Base-by-base conservation (phyloP, 1,140 invertebrate species). In the Caenorhabditis latens region DNA sequence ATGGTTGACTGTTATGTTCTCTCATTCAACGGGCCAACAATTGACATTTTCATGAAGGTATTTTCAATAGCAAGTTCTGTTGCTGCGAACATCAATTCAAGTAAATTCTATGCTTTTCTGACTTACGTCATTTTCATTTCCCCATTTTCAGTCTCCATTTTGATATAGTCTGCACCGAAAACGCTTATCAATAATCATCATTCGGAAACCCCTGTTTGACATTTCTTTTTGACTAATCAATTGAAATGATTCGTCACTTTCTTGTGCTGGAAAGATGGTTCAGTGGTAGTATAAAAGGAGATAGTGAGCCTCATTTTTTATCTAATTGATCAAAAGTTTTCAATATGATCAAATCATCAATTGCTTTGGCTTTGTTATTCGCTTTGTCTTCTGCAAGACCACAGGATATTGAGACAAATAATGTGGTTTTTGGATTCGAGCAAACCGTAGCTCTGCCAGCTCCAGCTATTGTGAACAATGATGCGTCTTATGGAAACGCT, bases 221-320 rank as follows among this genome's bases (percentile, higher is more conserved):
- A 79, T 79, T 79, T 79, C n/a, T 6, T 46, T 50, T 24, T 79
- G 71, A 79, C 71, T 79, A 79, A 79, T 48, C 43, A 79, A 79
- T 42, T n/a, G 9, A 50, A 6, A 19, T 7, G 42, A 71, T 71
- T 79, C 46, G 71, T 79, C 71, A 79, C 32, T 79, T 79, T 79
- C 19, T 40, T 79, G 42, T 7, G 21, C 14, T 9, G 7, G 53
- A 79, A 53, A 11, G 43, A 24, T 42, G 5, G 2, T 19, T 5
- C 40, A 6, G 46, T 50, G 6, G 32, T 32, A 11, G 46, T 79
- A 79, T 79, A 79, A 24, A 79, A 50, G 53, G 46, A 13, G n/a
- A 50, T 21, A 48, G 43, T 5, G 4, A 79, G 53, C 13, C 46
- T n/a, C 1, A 46, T n/a, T 32, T 14, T 50, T 50, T n/a, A 24